Evolutionary conservation across 2,797 vertebrate genomes (phyloP).

Genomic region (Scomberomorus guttatus): DNA sequence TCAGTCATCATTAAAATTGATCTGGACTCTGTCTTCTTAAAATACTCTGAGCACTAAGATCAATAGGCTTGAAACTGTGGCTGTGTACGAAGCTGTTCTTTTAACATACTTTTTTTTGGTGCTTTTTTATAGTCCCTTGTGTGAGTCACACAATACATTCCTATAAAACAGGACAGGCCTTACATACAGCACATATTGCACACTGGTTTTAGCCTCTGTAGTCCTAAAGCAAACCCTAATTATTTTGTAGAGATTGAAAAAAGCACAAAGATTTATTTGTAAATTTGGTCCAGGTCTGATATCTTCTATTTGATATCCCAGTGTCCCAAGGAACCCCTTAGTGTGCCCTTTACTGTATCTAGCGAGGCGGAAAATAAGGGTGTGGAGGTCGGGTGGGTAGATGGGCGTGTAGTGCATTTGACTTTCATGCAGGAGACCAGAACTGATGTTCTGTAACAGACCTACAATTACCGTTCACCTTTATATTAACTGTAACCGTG

Average conservation of each 20-base stretch:
- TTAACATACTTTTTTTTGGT: background rate
- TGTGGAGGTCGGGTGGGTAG: background rate
- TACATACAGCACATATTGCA: background rate
- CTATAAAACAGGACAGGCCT: background rate
- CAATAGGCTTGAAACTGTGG: constrained; percentile 16
- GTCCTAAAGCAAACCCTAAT: no score
- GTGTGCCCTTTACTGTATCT: background rate
- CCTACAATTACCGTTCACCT: background rate
- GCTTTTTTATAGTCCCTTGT: background rate
- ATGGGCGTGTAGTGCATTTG: background rate
- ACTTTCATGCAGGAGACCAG: background rate
- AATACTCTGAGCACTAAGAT: constrained; percentile 23
- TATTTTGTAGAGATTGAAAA: background rate
- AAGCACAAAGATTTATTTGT: background rate
- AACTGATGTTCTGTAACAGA: background rate
- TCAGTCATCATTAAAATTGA: constrained; percentile 54
- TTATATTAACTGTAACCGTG: no score
- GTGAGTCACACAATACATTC: background rate
- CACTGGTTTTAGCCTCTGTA: background rate
- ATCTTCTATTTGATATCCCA: background rate
- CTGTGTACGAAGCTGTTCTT: background rate
- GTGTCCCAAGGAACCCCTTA: background rate
- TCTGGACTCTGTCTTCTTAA: constrained; percentile 22
- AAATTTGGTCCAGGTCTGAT: background rate
- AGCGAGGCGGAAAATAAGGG: background rate